Base-by-base conservation (phyloP, 2,797 vertebrate genomes). In the Serranus cabrilla region DNA sequence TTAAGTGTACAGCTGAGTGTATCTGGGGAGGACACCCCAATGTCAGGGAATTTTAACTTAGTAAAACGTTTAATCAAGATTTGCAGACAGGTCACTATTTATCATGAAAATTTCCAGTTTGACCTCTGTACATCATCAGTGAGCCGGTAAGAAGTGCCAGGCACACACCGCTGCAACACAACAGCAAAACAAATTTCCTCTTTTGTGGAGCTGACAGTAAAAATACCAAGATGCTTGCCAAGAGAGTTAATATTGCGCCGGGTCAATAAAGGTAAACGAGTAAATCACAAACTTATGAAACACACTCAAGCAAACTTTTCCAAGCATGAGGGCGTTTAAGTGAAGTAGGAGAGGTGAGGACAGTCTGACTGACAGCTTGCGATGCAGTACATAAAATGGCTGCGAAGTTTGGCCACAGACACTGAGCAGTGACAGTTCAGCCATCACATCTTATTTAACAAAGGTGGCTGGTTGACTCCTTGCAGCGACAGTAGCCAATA, bases 361-460 rank as follows among this genome's bases (percentile, higher is more conserved):
- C 43, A 57, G 55, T 56, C 46, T 49, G 84, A 78, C 63, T 64
- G 80, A 72, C 72, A 56, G 58, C 62, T 78, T n/a, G 37, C 71
- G 64, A 76, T n/a, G 51, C 23, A 20, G 56, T 65, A 83, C 71
- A 76, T 50, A 87, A 78, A 84, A 84, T 76, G 63, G 62, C 84
- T 69, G 71, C 57, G 7, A 60, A 80, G 80, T 80, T 72, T 73
- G 71, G 69, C 78, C 73, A 45, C 64, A 7, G 72, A 76, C 61
- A 43, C 43, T 3, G 54, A 71, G 69, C 60, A 52, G 72, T 84
- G 81, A 78, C 74, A 74, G 76, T 74, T 58, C 46, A 74, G 76
- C 74, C 75, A 52, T 92, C 87, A 77, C 78, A 83, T 82, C 64
- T 66, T 78, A 88, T 89, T 89, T 81, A 69, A 66, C 72, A 71